Evolutionary conservation across 2,113 vertebrate genomes (phyloP), one percentile per base, ranked within the genome.

Genomic region (Poeciliopsis occidentalis): DNA sequence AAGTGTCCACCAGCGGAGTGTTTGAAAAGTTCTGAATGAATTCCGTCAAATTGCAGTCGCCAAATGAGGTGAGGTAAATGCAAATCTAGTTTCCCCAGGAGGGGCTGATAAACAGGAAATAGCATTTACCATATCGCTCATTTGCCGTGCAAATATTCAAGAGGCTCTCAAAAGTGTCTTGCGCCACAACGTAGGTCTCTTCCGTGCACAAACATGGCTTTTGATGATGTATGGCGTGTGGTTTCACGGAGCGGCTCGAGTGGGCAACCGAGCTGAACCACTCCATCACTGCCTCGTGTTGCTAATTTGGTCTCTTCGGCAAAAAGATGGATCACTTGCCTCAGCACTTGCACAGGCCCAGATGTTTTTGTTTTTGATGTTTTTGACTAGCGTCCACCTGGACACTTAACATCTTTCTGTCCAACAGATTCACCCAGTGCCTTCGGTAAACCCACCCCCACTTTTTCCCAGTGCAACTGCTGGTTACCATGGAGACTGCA

Each of bases 21-120:
- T 64, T 73, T 76, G 22, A 26, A 37, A n/a, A 66, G 69, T 32
- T 70, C 69, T 68, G 65, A 78, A 78, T 82, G 79, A 81, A 71
- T 63, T 57, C 41, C 57, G 63, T 78, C n/a, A 54, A 30, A 41
- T 15, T 27, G 51, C 30, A 24, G 22, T 17, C 2, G 22, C 24
- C 76, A 75, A 27, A 66, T 17, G 31, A 72, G 61, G 32, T 60
- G 15, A 15, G 64, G 31, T 47, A 32, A 66, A 31, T n/a, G 65
- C 41, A 69, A 62, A 67, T 24, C 30, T 54, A 54, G 41, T 41
- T n/a, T 73, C 37, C 30, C 51, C 26, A 65, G 65, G 17, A 47
- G 32, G n/a, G n/a, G 24, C 41, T 69, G 70, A 73, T 41, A 37
- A 51, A 67, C 71, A 61, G 26, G 61, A 78, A 47, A 79, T 29